Evolutionary conservation across 2,113 vertebrate genomes (phyloP).

Genomic region (Plestiodon gilberti): DNA sequence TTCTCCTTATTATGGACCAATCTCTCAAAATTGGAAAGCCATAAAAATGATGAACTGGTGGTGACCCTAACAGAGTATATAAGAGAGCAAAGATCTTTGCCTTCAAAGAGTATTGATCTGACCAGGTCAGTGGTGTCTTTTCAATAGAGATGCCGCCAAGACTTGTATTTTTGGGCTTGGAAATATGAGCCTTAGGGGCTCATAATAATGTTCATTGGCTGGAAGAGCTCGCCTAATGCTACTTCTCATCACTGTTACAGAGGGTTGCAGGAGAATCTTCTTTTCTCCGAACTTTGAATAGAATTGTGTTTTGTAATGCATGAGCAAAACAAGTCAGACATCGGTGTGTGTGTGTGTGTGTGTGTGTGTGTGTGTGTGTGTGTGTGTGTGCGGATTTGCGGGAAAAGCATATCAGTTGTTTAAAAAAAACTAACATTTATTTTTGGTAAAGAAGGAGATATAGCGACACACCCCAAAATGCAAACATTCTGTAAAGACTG

Average conservation of each 20-base stretch:
- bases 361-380: too few species aligned
- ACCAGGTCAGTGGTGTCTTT: neutral
- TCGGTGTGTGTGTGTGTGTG: too few species aligned
- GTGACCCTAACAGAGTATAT: neutral
- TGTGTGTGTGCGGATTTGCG: too few species aligned
- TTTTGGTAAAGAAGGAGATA: neutral
- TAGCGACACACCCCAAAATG: conserved; percentile 14
- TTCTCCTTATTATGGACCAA: neutral
- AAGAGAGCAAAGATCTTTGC: neutral
- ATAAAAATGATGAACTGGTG: neutral
- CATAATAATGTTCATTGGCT: too few species aligned
- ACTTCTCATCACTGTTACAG: neutral
- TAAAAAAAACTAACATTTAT: neutral
- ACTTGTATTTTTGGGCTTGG: too few species aligned
- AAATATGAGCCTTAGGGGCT: too few species aligned
- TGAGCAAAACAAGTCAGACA: conserved; percentile 35
- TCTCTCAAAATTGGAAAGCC: neutral
- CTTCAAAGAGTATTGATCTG: neutral
- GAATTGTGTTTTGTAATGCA: conserved; percentile 21
- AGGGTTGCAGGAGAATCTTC: neutral
- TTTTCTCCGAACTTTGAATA: conserved; percentile 37
- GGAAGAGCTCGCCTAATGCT: too few species aligned
- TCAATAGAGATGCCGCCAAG: too few species aligned
- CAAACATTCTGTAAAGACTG: neutral
- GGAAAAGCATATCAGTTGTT: conserved; percentile 31